Percentiles rank a stretch among this genome's conserved stretches.
Conservation (phyloP, 92 coral and sea anemone species). For the Actinernus sp. region DNA sequence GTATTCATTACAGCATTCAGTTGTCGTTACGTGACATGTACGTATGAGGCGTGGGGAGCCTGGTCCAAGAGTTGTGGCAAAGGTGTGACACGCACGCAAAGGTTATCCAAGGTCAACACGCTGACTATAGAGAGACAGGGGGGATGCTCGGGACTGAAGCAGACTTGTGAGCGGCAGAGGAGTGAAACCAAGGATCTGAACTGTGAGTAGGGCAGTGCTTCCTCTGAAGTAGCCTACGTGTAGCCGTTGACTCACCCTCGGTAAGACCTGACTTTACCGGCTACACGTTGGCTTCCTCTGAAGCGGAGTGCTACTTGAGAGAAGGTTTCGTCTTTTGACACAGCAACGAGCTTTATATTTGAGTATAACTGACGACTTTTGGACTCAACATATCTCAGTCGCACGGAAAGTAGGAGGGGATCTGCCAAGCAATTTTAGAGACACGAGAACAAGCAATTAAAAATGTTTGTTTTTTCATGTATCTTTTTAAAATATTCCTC, state of each 20-base stretch:
- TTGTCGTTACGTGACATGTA: constrained; percentile 81
- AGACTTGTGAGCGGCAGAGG: constrained; percentile 55
- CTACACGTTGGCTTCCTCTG: too few relatives aligned
- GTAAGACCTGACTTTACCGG: too few relatives aligned
- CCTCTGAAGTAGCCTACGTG: neutral
- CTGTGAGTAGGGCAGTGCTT: constrained; percentile 44
- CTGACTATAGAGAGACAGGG: constrained; percentile 65
- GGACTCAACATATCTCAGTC: too few relatives aligned
- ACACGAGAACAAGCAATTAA: too few relatives aligned
- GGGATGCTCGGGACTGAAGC: constrained; percentile 86
- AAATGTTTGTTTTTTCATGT: too few relatives aligned
- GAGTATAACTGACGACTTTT: too few relatives aligned
- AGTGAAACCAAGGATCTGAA: constrained; percentile 50
- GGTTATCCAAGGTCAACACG: constrained; percentile 51
- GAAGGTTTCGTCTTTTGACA: too few relatives aligned
- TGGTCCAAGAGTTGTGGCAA: constrained; percentile 82
- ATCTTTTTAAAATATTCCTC: too few relatives aligned
- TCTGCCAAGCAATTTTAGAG: too few relatives aligned
- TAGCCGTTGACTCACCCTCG: neutral
- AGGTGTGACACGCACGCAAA: constrained; percentile 55
- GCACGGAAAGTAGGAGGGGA: too few relatives aligned
- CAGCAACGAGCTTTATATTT: too few relatives aligned
- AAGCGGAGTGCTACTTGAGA: too few relatives aligned
- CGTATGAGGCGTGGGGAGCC: constrained; percentile 63
- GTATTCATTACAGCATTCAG: constrained; percentile 15